These are phyloP conservation scores for Drosophila flavopinicola DNA, from an alignment of 2,888 invertebrate species.

Conservation along the genomic window DNA sequence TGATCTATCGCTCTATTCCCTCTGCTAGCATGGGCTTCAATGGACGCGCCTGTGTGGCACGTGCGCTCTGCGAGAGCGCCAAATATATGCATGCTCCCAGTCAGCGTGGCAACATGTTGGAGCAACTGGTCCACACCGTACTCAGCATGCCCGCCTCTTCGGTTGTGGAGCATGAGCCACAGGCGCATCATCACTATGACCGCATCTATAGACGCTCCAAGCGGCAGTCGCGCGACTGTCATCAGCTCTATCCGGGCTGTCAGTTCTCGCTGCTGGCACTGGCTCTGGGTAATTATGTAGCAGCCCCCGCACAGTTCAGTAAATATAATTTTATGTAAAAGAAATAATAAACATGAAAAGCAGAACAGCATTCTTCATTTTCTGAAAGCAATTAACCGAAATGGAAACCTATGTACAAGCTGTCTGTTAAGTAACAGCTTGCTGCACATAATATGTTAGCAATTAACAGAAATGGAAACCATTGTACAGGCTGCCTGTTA, in stretches of 20 bases:
- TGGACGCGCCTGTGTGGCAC: slow-evolving; percentile 89
- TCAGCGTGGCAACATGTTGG: slow-evolving; percentile 87
- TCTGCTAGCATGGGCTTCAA: slow-evolving; percentile 89
- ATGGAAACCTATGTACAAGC: too few species aligned
- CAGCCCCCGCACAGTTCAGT: slow-evolving; percentile 63
- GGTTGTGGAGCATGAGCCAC: slow-evolving; percentile 79
- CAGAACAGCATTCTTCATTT: too few species aligned
- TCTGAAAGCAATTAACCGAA: too few species aligned
- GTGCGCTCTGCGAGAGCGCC: slow-evolving; percentile 90
- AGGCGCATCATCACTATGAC: slow-evolving; percentile 87
- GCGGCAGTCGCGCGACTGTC: slow-evolving; percentile 85
- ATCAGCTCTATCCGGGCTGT: slow-evolving; percentile 86
- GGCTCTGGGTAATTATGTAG: slow-evolving; percentile 86
- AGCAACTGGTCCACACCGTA: slow-evolving; percentile 89
- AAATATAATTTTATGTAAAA: slow-evolving; percentile 63
- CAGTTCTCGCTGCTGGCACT: slow-evolving; percentile 90
- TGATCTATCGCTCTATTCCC: neutral
- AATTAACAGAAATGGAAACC: too few species aligned
- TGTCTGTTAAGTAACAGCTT: too few species aligned
- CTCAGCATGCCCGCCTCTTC: slow-evolving; percentile 84
- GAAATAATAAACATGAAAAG: too few species aligned
- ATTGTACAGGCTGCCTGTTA: too few species aligned
- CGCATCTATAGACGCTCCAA: slow-evolving; percentile 87
- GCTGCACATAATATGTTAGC: too few species aligned
- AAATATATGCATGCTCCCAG: slow-evolving; percentile 85